phyloP scores from a whole-genome alignment of 2,888 invertebrate species.

The Lithophane ornitopus region DNA sequence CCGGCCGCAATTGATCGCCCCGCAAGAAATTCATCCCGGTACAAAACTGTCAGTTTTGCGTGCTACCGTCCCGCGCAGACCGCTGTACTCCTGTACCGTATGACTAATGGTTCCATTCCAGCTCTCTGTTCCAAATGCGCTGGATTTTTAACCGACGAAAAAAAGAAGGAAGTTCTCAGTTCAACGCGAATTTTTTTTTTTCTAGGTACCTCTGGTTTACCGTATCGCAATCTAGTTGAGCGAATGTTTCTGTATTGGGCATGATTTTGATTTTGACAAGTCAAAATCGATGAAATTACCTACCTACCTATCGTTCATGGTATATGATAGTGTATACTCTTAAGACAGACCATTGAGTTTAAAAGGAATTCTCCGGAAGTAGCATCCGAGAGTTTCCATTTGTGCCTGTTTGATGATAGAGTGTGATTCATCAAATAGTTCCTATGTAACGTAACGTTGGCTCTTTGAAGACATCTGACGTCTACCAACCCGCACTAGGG shows the following conservation, averaged over 20 bases:
- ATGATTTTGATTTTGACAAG: background rate
- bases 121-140: slow-evolving; percentile 5
- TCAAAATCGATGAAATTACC: too few species aligned
- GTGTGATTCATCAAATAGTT: too few species aligned
- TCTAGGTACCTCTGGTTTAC: slow-evolving; percentile 19
- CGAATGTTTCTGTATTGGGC: background rate
- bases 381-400: background rate
- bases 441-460: too few species aligned
- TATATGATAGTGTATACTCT: background rate
- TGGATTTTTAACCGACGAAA: slow-evolving; percentile 17
- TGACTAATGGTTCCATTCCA: slow-evolving; percentile 47
- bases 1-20: slow-evolving; percentile 41
- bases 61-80: slow-evolving; percentile 43
- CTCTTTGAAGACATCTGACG: background rate
- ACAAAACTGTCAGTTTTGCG: slow-evolving; percentile 58
- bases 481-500: background rate
- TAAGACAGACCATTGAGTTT: background rate
- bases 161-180: too few species aligned
- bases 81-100: slow-evolving; percentile 18
- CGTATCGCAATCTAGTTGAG: background rate
- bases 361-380: background rate
- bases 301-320: too few species aligned
- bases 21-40: slow-evolving; percentile 47
- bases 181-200: background rate
- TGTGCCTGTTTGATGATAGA: background rate